Evolutionary conservation across 2,797 vertebrate species (phyloP).

Genomic region (Sus cebifrons): DNA sequence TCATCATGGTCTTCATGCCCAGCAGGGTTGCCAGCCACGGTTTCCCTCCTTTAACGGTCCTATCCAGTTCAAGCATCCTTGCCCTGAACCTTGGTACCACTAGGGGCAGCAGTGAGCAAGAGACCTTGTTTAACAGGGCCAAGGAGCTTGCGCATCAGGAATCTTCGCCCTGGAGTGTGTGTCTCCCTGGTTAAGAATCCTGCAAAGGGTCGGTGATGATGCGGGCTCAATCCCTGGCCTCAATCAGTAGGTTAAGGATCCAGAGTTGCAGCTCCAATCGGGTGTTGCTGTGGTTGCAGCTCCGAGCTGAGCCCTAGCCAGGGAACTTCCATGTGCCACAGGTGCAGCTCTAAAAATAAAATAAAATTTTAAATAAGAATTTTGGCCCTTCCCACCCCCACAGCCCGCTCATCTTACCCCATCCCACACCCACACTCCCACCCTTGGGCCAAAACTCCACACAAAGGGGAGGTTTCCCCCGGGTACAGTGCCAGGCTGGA

Average conservation of each 20-base stretch:
- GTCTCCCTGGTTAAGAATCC: no score
- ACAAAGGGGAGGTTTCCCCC: neutral
- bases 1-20: neutral
- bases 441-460: neutral
- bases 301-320: no score
- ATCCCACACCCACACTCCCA: neutral
- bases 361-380: neutral
- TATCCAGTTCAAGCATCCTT: neutral
- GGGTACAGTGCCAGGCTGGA: neutral
- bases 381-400: neutral
- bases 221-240: no score
- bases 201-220: no score
- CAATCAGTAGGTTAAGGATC: no score
- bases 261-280: no score
- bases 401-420: no score
- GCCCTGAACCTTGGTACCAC: neutral
- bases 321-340: no score
- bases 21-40: no score
- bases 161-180: no score
- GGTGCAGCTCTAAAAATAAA: no score
- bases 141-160: neutral
- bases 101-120: neutral
- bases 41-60: neutral
- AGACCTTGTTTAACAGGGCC: accelerated
- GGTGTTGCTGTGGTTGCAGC: no score